Evolutionary conservation across 2,888 invertebrate genomes (phyloP), one percentile per base, ranked within the genome.

Genomic region (Piscicola geometra): DNA sequence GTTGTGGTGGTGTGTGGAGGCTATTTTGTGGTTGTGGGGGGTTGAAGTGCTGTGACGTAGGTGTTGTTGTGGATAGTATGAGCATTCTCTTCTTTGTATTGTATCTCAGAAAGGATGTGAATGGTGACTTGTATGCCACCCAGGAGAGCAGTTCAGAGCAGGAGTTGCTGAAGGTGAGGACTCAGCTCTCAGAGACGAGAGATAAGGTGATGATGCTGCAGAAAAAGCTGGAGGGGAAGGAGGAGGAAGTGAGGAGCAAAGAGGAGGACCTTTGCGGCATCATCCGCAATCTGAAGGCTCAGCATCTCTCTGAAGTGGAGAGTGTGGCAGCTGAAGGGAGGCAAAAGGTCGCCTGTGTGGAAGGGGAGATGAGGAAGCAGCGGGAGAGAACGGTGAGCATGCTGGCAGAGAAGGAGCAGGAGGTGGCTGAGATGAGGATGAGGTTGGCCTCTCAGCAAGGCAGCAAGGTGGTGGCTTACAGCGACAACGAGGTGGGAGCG

Each of bases 341-440:
- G 82, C 90, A 91, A 80, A 90, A 92, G 81, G 86, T 86, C 2
- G 79, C 80, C 36, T 82, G 84, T 67, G 79, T 84, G 41, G 83
- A 85, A 77, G 78, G 79, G 3, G 83, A 85, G 75, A 80, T 84
- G 36, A 88, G 89, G 68, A 90, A 91, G n/a, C 93, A 93, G 82
- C 87, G 94, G 0, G 91, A 91, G 75, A 87, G 93, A 52, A 92
- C 93, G 50, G 87, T 93, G 12, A 89, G 89, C 1, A 85, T 94
- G 33, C 85, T 94, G 50, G 90, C 91, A 25, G 93, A 94, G 81
- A 92, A 93, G 36, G 93, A 94, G 75, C 82, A 82, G 67, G 87
- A 88, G 79, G 81, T 88, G 9, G 81, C 82, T 30, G 79, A 82
- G 36, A 79, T 87, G 71, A 81, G 87, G 87, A 66, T 71, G 5